Base-by-base conservation (phyloP, 2,113 vertebrate genomes). In the Coreoperca whiteheadi region DNA sequence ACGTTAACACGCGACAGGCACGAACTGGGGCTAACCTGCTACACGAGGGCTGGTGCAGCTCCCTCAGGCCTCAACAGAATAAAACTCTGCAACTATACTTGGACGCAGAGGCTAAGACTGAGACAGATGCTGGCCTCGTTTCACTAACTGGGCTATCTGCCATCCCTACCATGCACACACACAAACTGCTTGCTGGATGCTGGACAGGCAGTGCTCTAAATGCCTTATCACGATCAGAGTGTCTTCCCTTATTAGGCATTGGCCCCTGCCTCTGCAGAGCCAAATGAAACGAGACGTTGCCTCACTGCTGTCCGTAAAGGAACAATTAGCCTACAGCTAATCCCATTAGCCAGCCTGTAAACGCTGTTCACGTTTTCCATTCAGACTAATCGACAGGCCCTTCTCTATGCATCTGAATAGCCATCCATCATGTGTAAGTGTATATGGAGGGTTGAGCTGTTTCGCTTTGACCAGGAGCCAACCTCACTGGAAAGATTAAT, bases 161-260 rank as follows among this genome's bases (percentile, higher is more conserved):
- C 94, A 94, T 93, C 71, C 51, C 92, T 61, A 74, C 66, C 54
- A 71, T 73, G 53, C 70, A 81, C 78, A 11, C 59, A 78, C 82
- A 70, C 77, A 87, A 32, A 83, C 82, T 54, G 63, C 81, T 80
- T 63, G 60, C 84, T 85, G 87, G 89, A 90, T 79, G 81, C 77
- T 25, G 73, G 82, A 91, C 89, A 89, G 76, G 59, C 73, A 86
- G 87, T 74, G 81, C 89, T 93, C 84, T 92, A 92, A 93, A 91
- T 87, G 91, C 90, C 94, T 94, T 93, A 93, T 95, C 93, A 87
- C 74, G 83, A 93, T 94, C 83, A 86, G 82, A 91, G 88, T 90
- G 91, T 94, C 93, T 95, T 95, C 91, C 94, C 94, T 94, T 95
- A 92, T 95, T 95, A 95, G 93, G 94, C 84, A 87, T 78, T 86